A percentile compares a stretch with the other conserved stretches of the same genome.
phyloP scores from a whole-genome alignment of 2,888 invertebrate species.

The Onthophagus sagittarius region DNA sequence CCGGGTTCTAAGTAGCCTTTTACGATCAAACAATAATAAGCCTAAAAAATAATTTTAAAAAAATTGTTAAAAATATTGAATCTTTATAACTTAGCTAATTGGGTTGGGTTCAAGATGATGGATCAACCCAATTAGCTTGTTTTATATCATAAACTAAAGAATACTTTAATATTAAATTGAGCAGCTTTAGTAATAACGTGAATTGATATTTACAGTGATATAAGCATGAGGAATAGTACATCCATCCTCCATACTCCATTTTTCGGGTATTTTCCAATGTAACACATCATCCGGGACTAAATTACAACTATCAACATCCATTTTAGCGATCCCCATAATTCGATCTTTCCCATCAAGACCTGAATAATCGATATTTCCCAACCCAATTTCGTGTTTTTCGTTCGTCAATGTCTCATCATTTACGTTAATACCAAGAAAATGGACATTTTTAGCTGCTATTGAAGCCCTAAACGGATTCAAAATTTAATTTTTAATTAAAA shows the following conservation, averaged over 20 bases:
- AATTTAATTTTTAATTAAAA: neutral
- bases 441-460: constrained; percentile 34
- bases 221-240: constrained; percentile 80
- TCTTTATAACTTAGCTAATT: too few relatives aligned
- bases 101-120: too few relatives aligned
- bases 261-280: constrained; percentile 66
- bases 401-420: constrained; percentile 41
- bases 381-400: constrained; percentile 33
- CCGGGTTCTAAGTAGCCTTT: constrained; percentile 39
- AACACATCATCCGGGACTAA: constrained; percentile 46
- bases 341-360: constrained; percentile 48
- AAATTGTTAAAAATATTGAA: neutral
- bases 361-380: constrained; percentile 45
- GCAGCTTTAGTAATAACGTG: too few relatives aligned
- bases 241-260: constrained; percentile 71
- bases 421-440: constrained; percentile 42
- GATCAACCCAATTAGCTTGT: too few relatives aligned
- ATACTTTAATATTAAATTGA: too few relatives aligned
- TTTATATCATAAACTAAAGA: too few relatives aligned
- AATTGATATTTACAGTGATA: constrained; percentile 53
- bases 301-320: constrained; percentile 39
- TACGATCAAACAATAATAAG: constrained; percentile 47
- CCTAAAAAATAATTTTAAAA: constrained; percentile 35
- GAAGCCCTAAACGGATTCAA: constrained; percentile 9
- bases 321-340: constrained; percentile 63